phyloP scores from a whole-genome alignment of 2,797 vertebrate genomes.

The Muraenolepis orangiensis region DNA sequence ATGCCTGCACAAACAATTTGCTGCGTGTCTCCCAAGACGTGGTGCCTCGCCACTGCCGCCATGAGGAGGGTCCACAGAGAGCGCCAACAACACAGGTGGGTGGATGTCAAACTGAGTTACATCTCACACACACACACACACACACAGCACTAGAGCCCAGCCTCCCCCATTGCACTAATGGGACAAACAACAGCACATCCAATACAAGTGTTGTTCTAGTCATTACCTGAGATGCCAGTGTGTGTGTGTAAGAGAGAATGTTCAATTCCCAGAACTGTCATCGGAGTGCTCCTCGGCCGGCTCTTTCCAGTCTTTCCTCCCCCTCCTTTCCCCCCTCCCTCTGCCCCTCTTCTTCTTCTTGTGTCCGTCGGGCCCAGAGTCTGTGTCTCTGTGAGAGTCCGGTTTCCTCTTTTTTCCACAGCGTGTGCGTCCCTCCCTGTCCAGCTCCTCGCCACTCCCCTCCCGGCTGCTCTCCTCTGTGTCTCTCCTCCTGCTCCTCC shows the following conservation, averaged over 20 bases:
- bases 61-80: constrained; percentile 32
- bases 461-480: constrained; percentile 69
- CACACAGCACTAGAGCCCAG: constrained; percentile 6
- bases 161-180: neutral
- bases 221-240: constrained; percentile 27
- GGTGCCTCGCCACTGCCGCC: constrained; percentile 38
- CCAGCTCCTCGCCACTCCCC: constrained; percentile 61
- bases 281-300: constrained; percentile 77
- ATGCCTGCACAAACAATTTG: constrained; percentile 17
- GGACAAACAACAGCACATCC: neutral
- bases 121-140: constrained; percentile 25
- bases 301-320: constrained; percentile 88
- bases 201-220: constrained; percentile 6
- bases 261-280: constrained; percentile 79
- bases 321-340: constrained; percentile 66
- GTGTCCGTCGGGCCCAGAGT: constrained; percentile 45
- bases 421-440: constrained; percentile 45
- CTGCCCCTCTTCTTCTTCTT: constrained; percentile 76
- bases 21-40: constrained; percentile 29
- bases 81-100: constrained; percentile 35
- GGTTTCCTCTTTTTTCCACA: constrained; percentile 56
- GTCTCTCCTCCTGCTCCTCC: neutral
- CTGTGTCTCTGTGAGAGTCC: constrained; percentile 47
- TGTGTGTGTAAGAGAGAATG: neutral
- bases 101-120: constrained; percentile 36